These are phyloP conservation scores for Lumbricus terrestris DNA, from an alignment of 2,888 invertebrate species.

Conservation along the genomic window DNA sequence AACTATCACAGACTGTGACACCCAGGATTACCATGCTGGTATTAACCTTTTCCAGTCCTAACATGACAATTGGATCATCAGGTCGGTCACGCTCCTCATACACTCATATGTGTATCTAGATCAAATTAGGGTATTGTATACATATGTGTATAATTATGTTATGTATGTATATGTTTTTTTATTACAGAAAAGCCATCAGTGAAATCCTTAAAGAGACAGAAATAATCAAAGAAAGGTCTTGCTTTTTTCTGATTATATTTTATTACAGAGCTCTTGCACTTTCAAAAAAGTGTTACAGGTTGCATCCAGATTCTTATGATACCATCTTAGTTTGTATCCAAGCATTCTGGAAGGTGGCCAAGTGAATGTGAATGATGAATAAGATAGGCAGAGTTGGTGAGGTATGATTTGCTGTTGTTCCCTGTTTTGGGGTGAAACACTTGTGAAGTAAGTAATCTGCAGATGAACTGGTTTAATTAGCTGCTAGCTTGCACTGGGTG, in stretches of 20 bases:
- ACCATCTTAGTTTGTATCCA: not conserved
- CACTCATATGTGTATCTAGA: too few species aligned
- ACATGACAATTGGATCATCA: too few species aligned
- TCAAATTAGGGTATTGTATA: too few species aligned
- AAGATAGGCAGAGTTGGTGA: not conserved
- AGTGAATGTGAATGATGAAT: not conserved
- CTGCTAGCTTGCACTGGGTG: not conserved
- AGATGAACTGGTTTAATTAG: not conserved
- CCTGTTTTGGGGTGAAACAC: not conserved
- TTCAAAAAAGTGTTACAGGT: not conserved
- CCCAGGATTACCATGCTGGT: too few species aligned
- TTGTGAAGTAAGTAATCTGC: not conserved
- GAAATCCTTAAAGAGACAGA: constrained; percentile 14
- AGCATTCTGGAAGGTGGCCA: not conserved
- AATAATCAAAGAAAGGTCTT: not conserved
- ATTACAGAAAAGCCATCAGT: not conserved
- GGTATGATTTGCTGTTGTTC: not conserved
- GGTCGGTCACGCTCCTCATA: too few species aligned
- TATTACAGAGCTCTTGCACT: not conserved
- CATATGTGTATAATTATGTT: not conserved
- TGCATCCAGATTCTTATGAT: not conserved
- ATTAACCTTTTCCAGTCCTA: too few species aligned
- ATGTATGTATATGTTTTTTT: not conserved
- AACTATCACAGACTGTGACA: too few species aligned
- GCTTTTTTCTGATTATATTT: not conserved